Percentiles rank a stretch among this genome's conserved stretches.
Evolutionary conservation across 2,113 vertebrate genomes (phyloP).

Genomic region (Stegastes partitus): DNA sequence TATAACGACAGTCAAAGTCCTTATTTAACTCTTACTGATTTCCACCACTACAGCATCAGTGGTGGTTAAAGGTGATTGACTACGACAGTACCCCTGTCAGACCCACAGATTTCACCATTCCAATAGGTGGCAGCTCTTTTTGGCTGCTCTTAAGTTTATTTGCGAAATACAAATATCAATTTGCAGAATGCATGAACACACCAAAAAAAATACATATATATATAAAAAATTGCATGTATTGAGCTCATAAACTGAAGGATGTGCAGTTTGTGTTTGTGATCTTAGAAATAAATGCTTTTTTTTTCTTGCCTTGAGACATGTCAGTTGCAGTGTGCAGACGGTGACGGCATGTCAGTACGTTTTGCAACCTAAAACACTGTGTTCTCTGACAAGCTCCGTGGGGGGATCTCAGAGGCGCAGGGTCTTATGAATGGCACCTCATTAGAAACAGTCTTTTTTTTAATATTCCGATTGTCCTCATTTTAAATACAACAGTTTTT

Average conservation of each 20-base stretch:
- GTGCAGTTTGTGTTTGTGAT: slow-evolving; percentile 52
- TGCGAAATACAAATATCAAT: slow-evolving; percentile 13
- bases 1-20: neutral
- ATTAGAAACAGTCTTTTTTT: slow-evolving; percentile 62
- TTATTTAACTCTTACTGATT: neutral
- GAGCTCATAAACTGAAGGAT: slow-evolving; percentile 37
- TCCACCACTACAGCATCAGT: neutral
- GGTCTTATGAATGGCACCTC: slow-evolving; percentile 71
- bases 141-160: slow-evolving; percentile 1
- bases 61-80: neutral
- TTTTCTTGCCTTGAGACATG: slow-evolving; percentile 52
- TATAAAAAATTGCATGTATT: slow-evolving; percentile 73
- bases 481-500: slow-evolving; percentile 55
- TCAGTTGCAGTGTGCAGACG: slow-evolving; percentile 60
- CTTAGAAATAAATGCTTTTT: slow-evolving; percentile 6
- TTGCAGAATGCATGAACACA: slow-evolving; percentile 51
- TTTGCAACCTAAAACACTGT: slow-evolving; percentile 66
- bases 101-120: neutral
- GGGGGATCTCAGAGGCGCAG: slow-evolving; percentile 71
- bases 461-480: slow-evolving; percentile 53
- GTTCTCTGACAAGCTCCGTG: slow-evolving; percentile 67
- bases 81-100: neutral
- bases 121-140: neutral
- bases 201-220: too few relatives aligned
- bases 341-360: slow-evolving; percentile 68